Evolutionary conservation across 2,113 vertebrate genomes (phyloP).

Genomic region (Lamprologus ornatipinnis): DNA sequence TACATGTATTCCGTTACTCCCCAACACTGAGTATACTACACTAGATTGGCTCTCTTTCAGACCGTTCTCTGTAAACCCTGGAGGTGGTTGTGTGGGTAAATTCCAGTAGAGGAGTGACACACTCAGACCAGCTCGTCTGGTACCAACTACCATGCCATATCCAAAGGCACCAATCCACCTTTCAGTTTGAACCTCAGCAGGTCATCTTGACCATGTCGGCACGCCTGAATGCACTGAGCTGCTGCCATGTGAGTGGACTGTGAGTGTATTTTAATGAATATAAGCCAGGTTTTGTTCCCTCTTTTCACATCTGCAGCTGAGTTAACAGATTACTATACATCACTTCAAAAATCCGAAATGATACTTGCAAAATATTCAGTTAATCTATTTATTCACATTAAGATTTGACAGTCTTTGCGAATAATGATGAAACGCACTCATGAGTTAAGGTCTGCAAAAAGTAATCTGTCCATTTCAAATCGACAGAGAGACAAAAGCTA

Average conservation of each 20-base stretch:
- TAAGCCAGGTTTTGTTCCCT: background rate
- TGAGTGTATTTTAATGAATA: background rate
- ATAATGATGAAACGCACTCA: background rate
- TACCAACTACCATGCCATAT: background rate
- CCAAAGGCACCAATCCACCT: background rate
- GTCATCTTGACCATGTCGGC: background rate
- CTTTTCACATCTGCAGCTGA: background rate
- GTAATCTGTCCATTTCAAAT: background rate
- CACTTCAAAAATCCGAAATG: background rate
- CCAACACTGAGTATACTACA: background rate
- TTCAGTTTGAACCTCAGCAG: background rate
- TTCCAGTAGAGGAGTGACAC: background rate
- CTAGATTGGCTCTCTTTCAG: background rate
- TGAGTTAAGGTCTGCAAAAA: background rate
- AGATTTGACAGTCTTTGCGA: fast-evolving
- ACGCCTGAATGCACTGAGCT: background rate
- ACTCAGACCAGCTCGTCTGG: background rate
- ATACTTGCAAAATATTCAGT: background rate
- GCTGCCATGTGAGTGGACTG: background rate
- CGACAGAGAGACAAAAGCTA: background rate
- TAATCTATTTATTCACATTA: background rate
- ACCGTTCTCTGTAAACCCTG: background rate
- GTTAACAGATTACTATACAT: background rate
- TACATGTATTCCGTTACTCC: no score
- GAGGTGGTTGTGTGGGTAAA: background rate